Evolutionary conservation across 2,113 vertebrate genomes (phyloP), one percentile per base, ranked within the genome.

Genomic region (Limanda limanda): DNA sequence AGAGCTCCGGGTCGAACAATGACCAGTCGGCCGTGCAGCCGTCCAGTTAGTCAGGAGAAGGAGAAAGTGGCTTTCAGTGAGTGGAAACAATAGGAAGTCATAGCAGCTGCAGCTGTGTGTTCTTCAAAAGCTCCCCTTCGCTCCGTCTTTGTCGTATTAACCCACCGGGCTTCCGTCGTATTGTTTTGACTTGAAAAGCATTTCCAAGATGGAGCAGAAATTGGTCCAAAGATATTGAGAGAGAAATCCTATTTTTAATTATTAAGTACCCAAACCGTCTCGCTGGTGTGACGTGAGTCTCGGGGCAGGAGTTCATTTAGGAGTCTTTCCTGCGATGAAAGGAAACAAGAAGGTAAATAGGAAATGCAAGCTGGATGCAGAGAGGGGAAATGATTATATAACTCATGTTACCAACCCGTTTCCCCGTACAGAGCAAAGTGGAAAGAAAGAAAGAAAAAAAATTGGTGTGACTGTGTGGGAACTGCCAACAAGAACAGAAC

Each of bases 21-120:
- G 81, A 74, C 52, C 74, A 70, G 69, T 83, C 76, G 45, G 62
- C 24, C 62, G 42, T 71, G 17, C 74, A 66, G 85, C 76, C 77
- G 18, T 74, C 71, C 78, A 62, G 79, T 68, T 68, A 72, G 79
- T 61, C 71, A 72, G 74, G 72, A 85, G 76, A 78, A 80, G 82
- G 88, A 91, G 88, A 91, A 92, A 92, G 92, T 94, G 87, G 86
- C 84, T 91, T 89, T 77, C 83, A 90, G 78, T 89, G 88, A 92
- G 86, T 89, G 89, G 86, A 86, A 90, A 88, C 89, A 84, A 90
- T 92, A 93, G 94, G 93, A 95, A 93, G 93, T 93, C 87, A 92
- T 94, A 81, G 89, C 90, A 86, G 82, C 89, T 90, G 88, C 91
- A 90, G 92, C 91, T 91, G 91, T 72, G 82, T 83, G 40, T 85